Evolutionary conservation across 1,140 invertebrate genomes (phyloP), one percentile per base, ranked within the genome.

Genomic region (Melanaphis sacchari): DNA sequence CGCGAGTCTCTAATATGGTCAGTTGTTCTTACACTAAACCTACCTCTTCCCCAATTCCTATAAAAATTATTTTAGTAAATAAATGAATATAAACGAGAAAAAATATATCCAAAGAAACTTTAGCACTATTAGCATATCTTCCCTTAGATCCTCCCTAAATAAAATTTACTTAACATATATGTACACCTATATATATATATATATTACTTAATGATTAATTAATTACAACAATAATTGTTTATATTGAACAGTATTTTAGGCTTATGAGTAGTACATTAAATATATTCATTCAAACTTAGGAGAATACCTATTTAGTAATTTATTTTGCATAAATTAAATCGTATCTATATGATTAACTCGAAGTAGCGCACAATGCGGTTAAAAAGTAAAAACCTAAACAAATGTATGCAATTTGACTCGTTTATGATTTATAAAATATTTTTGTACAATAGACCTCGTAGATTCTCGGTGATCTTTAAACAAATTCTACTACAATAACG

Each of bases 361-460:
- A 40, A 26, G 26, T 11, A 11, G 24, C 26, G 41, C 6, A 46
- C 43, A 52, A 38, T 40, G 26, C 31, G 11, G 26, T 52, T 26
- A 26, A 88, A 36, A 85, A 21, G 4, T 85, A 49, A 49, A 87
- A 52, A 90, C 36, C 9, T 54, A 90, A 90, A 59, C 52, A 40
- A 90, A 54, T 36, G 8, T 3, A 11, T 41, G 87, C 7, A 54
- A 89, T 89, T 52, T 54, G 87, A 54, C 36, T 89, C 46, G 11
- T 3, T 89, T 36, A 36, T 76, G 36, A 90, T 59, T 59, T 31
- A 40, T 88, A n/a, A n/a, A n/a, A n/a, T n/a, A n/a, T n/a, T n/a
- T n/a, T n/a, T n/a, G n/a, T n/a, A 88, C 11, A 40, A 22, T 59
- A 90, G 52, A 90, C 88, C 36, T 90, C 54, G 49, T 76, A 59